Percentiles rank a stretch among this genome's conserved stretches.
These are phyloP conservation scores for Encarsia formosa DNA, from an alignment of 2,888 invertebrate genomes.

Conservation along the genomic window DNA sequence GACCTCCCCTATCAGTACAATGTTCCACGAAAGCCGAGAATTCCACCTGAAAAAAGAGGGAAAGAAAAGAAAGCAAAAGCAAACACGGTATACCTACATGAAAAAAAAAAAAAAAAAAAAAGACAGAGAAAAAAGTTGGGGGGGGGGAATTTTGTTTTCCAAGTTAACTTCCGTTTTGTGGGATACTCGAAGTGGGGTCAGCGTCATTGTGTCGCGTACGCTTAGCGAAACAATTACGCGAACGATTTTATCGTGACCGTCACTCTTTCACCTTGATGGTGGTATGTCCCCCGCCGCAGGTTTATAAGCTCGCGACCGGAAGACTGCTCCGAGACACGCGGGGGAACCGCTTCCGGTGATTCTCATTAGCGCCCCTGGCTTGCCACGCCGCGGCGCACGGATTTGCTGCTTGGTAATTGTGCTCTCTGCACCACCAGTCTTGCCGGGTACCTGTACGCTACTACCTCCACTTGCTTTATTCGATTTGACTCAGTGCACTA, in stretches of 20 bases:
- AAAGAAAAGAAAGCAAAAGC: background rate
- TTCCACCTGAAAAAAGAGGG: conserved; percentile 10
- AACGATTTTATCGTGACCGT: conserved; percentile 48
- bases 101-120: conserved; percentile 3
- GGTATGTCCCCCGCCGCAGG: conserved; percentile 32
- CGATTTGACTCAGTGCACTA: conserved; percentile 45
- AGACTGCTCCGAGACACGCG: conserved; percentile 24
- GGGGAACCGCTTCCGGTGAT: conserved; percentile 45
- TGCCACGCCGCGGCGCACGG: too few species aligned
- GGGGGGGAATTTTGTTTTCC: conserved; percentile 10
- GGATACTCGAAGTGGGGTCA: conserved; percentile 1
- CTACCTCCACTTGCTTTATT: conserved; percentile 39
- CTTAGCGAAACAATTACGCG: conserved; percentile 50
- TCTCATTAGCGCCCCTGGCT: conserved; percentile 49
- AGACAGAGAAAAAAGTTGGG: conserved; percentile 3
- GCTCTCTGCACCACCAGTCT: too few species aligned
- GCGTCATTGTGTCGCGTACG: conserved; percentile 44
- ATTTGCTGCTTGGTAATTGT: conserved; percentile 28
- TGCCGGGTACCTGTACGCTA: background rate
- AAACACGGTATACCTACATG: background rate
- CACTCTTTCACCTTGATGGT: conserved; percentile 19
- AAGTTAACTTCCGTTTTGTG: conserved; percentile 20
- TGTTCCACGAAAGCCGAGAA: too few species aligned
- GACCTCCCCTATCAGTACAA: background rate
- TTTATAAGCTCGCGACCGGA: conserved; percentile 33